Evolutionary conservation across 2,888 invertebrate species (phyloP).

Genomic region (Caenorhabditis imperialis): DNA sequence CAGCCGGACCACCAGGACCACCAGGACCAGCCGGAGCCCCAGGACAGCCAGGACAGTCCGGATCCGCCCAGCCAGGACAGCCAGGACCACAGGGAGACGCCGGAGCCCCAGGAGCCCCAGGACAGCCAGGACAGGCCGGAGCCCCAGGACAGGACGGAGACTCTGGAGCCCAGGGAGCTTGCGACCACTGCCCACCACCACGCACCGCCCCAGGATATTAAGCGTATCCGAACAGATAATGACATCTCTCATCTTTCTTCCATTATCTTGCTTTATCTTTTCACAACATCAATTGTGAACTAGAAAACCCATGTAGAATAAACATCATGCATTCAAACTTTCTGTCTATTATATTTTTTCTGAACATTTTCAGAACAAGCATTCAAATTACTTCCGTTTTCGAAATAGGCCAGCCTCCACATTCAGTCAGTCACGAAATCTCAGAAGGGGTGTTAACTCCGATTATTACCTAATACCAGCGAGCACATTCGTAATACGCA

Average conservation of each 20-base stretch:
- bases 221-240: conserved; percentile 32
- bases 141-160: conserved; percentile 54
- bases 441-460: too few relatives aligned
- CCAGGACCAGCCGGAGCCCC: conserved; percentile 58
- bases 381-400: too few relatives aligned
- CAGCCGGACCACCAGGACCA: conserved; percentile 61
- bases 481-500: background rate
- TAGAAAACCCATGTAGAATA: conserved; percentile 40
- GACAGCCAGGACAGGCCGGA: conserved; percentile 58
- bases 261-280: conserved; percentile 51
- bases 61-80: conserved; percentile 49
- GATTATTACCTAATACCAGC: too few relatives aligned
- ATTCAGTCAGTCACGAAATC: too few relatives aligned
- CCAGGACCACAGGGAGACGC: conserved; percentile 59
- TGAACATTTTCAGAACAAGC: too few relatives aligned
- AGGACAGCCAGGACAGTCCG: conserved; percentile 58
- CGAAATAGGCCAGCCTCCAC: too few relatives aligned
- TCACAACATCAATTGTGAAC: conserved; percentile 41
- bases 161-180: conserved; percentile 57
- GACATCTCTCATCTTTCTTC: conserved; percentile 33
- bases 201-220: conserved; percentile 63
- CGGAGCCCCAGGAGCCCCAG: conserved; percentile 60
- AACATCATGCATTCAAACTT: conserved; percentile 33
- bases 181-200: conserved; percentile 66
- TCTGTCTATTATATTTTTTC: too few relatives aligned